Evolutionary conservation across 2,888 invertebrate genomes (phyloP), one percentile per base, ranked within the genome.

Genomic region (Philaethria dido): DNA sequence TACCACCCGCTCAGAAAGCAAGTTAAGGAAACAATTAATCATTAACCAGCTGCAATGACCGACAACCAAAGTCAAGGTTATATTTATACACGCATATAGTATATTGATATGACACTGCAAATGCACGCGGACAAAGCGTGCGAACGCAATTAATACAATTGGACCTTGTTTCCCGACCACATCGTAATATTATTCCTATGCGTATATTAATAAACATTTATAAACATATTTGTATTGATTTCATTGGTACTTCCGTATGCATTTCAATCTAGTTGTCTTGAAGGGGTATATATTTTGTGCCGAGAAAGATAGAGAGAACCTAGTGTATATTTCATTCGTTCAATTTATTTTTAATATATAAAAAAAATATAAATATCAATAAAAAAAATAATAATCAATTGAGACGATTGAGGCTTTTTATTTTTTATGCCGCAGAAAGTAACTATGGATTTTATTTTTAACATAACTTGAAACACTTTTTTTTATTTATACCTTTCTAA

Each of bases 111-210:
- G 42, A 57, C 39, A 22, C 9, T 42, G 22, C 16, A 52, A 25
- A 57, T 16, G 42, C 9, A 70, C 61, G 65, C 60, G 59, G 64
- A 66, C 36, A 29, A 67, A 66, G 69, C 71, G 74, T 68, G 67
- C 62, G 76, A 79, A 36, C 29, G 52, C 52, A 81, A 82, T 82
- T 79, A 77, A 83, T 80, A 77, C 73, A 74, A 76, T 74, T 75
- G 74, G 74, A 75, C 77, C 75, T 80, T 80, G 81, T 69, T 68
- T 70, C 64, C 55, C 71, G 73, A 80, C 80, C 81, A 71, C 77
- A 75, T 48, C 47, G 52, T 54, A 42, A 52, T 59, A 50, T 45
- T 33, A 60, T 60, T 65, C 50, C 59, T 59, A 44, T 65, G 50
- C 50, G 39, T 42, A 39, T 50, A 57, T 9, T n/a, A 22, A 55